Evolutionary conservation across 1,140 invertebrate species (phyloP).

Genomic region (Pemphigus obesinymphae): DNA sequence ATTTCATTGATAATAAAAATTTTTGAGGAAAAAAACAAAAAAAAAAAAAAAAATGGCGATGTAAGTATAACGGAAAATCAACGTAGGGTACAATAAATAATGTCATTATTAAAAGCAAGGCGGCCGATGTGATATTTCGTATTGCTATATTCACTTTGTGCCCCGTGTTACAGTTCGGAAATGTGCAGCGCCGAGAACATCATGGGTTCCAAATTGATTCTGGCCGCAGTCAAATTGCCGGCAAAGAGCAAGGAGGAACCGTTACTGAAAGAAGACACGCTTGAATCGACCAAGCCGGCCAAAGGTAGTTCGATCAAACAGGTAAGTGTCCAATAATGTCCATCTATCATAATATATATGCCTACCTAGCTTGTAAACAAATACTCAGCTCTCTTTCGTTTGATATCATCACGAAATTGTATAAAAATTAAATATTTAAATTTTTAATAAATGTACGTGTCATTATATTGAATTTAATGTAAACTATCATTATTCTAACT

Average conservation of each 20-base stretch:
- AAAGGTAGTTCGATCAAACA: slow-evolving; percentile 41
- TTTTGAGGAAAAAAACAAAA: too few relatives aligned
- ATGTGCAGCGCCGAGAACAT: slow-evolving; percentile 25
- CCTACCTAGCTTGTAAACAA: too few relatives aligned
- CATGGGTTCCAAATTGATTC: neutral
- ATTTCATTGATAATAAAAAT: too few relatives aligned
- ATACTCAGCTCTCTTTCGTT: too few relatives aligned
- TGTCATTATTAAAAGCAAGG: too few relatives aligned
- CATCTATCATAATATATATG: too few relatives aligned
- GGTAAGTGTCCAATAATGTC: neutral
- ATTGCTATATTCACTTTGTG: neutral
- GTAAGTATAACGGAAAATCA: neutral
- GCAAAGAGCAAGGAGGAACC: neutral
- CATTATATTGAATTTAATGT: too few relatives aligned
- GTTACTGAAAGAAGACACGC: neutral
- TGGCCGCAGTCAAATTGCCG: neutral
- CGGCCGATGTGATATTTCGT: too few relatives aligned
- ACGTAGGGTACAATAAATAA: neutral
- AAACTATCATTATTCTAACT: too few relatives aligned
- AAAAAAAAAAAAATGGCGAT: neutral
- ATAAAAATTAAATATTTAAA: too few relatives aligned
- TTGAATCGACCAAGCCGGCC: neutral
- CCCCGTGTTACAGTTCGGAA: neutral
- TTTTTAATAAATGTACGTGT: too few relatives aligned
- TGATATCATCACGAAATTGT: too few relatives aligned